Evolutionary conservation across 2,888 invertebrate genomes (phyloP), one percentile per base, ranked within the genome.

Genomic region (Augochlorella aurata): DNA sequence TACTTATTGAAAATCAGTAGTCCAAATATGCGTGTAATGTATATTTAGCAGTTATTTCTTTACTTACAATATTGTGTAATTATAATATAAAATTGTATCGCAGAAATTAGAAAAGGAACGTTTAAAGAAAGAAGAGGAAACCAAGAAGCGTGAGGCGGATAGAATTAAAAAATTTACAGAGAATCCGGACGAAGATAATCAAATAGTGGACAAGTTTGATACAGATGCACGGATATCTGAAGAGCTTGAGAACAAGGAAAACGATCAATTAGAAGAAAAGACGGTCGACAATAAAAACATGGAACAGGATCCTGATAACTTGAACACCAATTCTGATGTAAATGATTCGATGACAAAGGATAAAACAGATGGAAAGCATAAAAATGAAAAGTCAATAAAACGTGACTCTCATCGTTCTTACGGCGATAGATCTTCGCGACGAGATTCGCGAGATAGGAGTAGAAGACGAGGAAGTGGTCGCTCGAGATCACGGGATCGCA

Each of bases 61-160:
- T 14, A 14, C 3, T 10, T 49, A 14, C 47, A 14, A 49, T 49
- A 49, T 14, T 10, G 21, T 58, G 54, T 24, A 58, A 58, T 58
- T 58, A 12, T 21, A 54, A 54, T 21, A 47, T 9, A 67, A 58
- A 61, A 69, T 81, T 71, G 2, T 50, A 68, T 78, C 78, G 9
- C 67, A 92, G 92, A 91, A 92, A 87, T 85, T 92, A 45, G 92
- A 92, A 66, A 92, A 91, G 66, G 91, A 92, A 74, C 90, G 91
- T 14, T 73, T 95, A 65, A 95, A 95, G 86, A 95, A 95, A 87
- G 95, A 96, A 86, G 95, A 95, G 94, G 95, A 95, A 79, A 92
- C 95, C 83, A 95, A 95, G 85, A 94, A 95, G 61, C 94, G 95
- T 71, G 95, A 95, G 87, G 94, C 95, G 87, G 95, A 95, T 84